Conservation (phyloP, 2,888 invertebrate genomes). For the Pollenia labialis region DNA sequence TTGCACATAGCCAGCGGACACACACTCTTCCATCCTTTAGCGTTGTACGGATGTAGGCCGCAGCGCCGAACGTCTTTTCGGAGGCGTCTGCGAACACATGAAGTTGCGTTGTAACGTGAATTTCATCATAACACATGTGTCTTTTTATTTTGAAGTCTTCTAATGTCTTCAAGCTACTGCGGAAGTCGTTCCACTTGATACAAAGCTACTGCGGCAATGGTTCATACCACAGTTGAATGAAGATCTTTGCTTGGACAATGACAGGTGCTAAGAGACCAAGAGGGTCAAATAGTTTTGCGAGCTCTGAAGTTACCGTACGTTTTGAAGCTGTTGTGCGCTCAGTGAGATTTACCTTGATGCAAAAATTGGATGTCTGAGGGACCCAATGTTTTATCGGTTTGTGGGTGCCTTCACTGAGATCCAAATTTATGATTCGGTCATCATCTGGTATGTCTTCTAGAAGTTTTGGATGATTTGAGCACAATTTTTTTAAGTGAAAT, state of each 20-base stretch:
- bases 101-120: no score
- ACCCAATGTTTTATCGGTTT: no score
- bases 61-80: no score
- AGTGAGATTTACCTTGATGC: not conserved
- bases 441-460: not conserved
- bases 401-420: not conserved
- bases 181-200: not conserved
- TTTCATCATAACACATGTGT: no score
- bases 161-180: no score
- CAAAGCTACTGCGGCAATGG: not conserved
- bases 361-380: no score
- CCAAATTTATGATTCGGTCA: not conserved
- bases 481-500: not conserved
- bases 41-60: no score
- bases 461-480: not conserved
- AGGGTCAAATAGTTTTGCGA: slow-evolving; percentile 29
- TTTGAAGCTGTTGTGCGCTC: not conserved
- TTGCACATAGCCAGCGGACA: not conserved
- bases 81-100: no score
- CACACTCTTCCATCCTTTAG: not conserved
- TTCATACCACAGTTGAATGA: slow-evolving; percentile 13
- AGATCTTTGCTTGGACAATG: not conserved
- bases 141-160: not conserved
- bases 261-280: not conserved
- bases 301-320: slow-evolving; percentile 8